These are phyloP conservation scores for Caradrina clavipalpis DNA, from an alignment of 2,888 invertebrate species.

Conservation along the genomic window DNA sequence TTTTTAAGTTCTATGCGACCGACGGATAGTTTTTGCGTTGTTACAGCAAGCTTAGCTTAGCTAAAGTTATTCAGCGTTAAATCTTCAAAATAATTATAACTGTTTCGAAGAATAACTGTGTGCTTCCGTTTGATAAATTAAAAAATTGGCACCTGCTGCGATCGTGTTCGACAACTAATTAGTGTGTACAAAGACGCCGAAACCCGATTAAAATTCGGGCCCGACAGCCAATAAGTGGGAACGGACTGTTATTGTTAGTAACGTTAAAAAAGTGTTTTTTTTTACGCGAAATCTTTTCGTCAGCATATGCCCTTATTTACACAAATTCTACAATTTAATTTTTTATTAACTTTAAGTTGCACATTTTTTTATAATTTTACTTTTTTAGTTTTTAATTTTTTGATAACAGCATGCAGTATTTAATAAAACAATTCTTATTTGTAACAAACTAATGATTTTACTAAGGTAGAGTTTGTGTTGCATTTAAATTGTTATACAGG, in stretches of 20 bases:
- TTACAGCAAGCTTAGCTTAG: too few relatives aligned
- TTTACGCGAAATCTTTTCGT: slow-evolving; percentile 12
- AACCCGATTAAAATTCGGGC: too few relatives aligned
- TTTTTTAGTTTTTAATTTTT: slow-evolving; percentile 15
- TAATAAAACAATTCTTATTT: neutral
- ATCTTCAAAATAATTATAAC: too few relatives aligned
- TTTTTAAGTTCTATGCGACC: neutral
- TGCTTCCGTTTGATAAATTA: too few relatives aligned
- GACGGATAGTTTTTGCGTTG: slow-evolving; percentile 27
- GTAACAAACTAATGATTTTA: slow-evolving; percentile 9
- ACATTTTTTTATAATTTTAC: slow-evolving; percentile 17
- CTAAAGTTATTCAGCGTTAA: too few relatives aligned
- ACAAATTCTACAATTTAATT: slow-evolving; percentile 53
- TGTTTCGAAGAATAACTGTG: too few relatives aligned
- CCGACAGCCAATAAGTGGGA: too few relatives aligned
- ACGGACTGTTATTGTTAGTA: too few relatives aligned
- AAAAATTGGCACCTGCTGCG: too few relatives aligned
- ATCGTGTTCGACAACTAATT: too few relatives aligned
- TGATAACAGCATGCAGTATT: slow-evolving; percentile 53
- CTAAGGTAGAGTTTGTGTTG: slow-evolving; percentile 62
- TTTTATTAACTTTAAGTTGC: slow-evolving; percentile 40
- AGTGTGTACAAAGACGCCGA: too few relatives aligned
- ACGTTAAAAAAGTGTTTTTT: too few relatives aligned
- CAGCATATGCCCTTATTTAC: slow-evolving; percentile 23
- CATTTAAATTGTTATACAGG: slow-evolving; percentile 40